These are phyloP conservation scores for Dysidea cf. avara DNA, from an alignment of 37 sponge, comb jelly and placozoan genomes.

Conservation along the genomic window DNA sequence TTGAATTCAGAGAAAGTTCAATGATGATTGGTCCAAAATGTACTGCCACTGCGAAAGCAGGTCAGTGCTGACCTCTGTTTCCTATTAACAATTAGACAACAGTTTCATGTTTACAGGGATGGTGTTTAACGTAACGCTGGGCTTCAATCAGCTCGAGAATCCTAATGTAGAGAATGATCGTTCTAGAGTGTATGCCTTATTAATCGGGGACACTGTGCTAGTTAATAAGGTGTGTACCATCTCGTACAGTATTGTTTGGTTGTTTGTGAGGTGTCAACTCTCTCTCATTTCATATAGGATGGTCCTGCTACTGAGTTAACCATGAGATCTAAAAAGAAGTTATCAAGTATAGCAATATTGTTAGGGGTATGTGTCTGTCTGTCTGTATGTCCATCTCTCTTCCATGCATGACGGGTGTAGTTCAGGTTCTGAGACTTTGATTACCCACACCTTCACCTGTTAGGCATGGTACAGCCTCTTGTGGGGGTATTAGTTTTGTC, in stretches of 20 bases:
- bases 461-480: too few species aligned
- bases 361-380: slow-evolving; percentile 87
- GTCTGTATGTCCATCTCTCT: too few species aligned
- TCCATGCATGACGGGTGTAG: too few species aligned
- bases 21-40: slow-evolving; percentile 81
- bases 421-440: too few species aligned
- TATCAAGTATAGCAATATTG: slow-evolving; percentile 91
- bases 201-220: slow-evolving; percentile 91
- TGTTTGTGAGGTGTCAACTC: not conserved
- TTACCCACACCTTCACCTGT: too few species aligned
- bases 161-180: slow-evolving; percentile 48
- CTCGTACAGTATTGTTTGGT: not conserved
- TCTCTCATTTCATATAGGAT: slow-evolving; percentile 16
- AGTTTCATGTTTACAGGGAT: slow-evolving; percentile 41
- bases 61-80: slow-evolving; percentile 41
- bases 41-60: slow-evolving; percentile 33
- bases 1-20: slow-evolving; percentile 88
- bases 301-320: slow-evolving; percentile 60
- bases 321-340: slow-evolving; percentile 82
- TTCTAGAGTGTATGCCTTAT: slow-evolving; percentile 72
- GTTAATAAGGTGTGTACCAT: slow-evolving; percentile 52
- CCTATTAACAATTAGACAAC: too few species aligned
- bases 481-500: too few species aligned
- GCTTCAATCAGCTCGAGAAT: slow-evolving; percentile 60
- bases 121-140: slow-evolving; percentile 78